A percentile compares a stretch with the other conserved stretches of the same genome.
phyloP scores from a whole-genome alignment of 2,888 invertebrate species.

The Hemaris fuciformis region DNA sequence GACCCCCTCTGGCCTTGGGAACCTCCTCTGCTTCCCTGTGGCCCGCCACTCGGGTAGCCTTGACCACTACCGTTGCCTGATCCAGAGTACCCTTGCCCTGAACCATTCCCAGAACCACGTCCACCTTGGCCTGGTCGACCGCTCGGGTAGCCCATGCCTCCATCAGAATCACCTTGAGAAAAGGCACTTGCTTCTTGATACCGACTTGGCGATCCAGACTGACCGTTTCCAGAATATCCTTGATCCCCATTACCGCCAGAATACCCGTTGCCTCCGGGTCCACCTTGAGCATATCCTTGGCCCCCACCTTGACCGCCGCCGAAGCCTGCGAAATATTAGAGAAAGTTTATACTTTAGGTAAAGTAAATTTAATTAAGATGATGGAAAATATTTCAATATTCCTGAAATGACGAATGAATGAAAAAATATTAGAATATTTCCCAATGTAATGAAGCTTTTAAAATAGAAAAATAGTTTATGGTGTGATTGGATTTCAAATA shows the following conservation, averaged over 20 bases:
- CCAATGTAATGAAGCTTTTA: no score
- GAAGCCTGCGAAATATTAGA: slow-evolving; percentile 21
- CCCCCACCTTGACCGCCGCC: slow-evolving; percentile 36
- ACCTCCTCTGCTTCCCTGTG: no score
- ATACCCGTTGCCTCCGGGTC: slow-evolving; percentile 15
- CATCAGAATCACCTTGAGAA: slow-evolving; percentile 11
- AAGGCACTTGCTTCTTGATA: slow-evolving; percentile 5
- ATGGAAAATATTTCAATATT: no score
- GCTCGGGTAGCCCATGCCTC: slow-evolving; percentile 33
- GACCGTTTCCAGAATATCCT: slow-evolving; percentile 31
- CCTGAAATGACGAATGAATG: no score
- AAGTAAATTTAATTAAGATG: no score
- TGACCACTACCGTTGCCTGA: slow-evolving; percentile 25
- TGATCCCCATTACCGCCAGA: slow-evolving; percentile 32
- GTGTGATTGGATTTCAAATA: no score
- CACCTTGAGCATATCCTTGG: slow-evolving; percentile 46
- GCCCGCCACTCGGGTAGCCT: no score
- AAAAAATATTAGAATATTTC: no score
- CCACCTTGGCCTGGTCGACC: slow-evolving; percentile 32
- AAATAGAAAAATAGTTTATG: no score
- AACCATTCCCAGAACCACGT: slow-evolving; percentile 27
- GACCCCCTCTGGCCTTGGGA: slow-evolving; percentile 28
- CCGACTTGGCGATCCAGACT: background rate
- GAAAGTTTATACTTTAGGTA: background rate
- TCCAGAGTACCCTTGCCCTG: slow-evolving; percentile 21